Base-by-base conservation (phyloP, 2,113 vertebrate species). In the Azemiops feae region DNA sequence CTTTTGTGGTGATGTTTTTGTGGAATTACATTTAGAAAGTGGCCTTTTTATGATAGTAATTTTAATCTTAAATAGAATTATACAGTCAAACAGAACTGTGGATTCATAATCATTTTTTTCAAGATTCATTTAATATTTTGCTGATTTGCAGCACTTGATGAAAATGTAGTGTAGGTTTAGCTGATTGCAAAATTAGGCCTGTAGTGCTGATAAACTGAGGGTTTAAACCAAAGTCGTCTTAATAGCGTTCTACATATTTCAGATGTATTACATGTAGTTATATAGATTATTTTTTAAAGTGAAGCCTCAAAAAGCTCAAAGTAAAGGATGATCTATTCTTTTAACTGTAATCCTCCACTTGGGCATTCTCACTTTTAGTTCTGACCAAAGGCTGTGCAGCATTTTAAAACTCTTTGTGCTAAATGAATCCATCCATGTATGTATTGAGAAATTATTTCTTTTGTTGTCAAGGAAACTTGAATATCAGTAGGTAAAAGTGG, bases 41-140 rank as follows among this genome's bases (percentile, higher is more conserved):
- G 98, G 98, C 98, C 98, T 98, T 99, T 99, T 99, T 99, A 99
- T 99, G 98, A 99, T 99, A 98, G 98, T 98, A 98, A 98, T 99
- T 99, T 99, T 99, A 99, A 99, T 99, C 99, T 99, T 99, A 98
- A 98, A 98, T 98, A 99, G 99, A 98, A 99, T 99, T 99, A 99
- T 98, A 98, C 98, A 98, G 98, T 98, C 98, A 98, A 98, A 98
- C 98, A 98, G 98, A 98, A 98, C 97, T 98, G 98, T 97, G 98
- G 98, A 98, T 98, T 98, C 97, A 97, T 97, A 98, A 98, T 98
- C 98, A 98, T 98, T 98, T 97, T 98, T 98, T 98, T 98, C 98
- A 98, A 98, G 98, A 98, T 99, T 98, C 97, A 97, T 98, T 98
- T 98, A 98, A 98, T 98, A 98, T 98, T 98, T 98, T 98, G 97